phyloP scores from a whole-genome alignment of 1,140 invertebrate species.

The Choristoneura fumiferana region DNA sequence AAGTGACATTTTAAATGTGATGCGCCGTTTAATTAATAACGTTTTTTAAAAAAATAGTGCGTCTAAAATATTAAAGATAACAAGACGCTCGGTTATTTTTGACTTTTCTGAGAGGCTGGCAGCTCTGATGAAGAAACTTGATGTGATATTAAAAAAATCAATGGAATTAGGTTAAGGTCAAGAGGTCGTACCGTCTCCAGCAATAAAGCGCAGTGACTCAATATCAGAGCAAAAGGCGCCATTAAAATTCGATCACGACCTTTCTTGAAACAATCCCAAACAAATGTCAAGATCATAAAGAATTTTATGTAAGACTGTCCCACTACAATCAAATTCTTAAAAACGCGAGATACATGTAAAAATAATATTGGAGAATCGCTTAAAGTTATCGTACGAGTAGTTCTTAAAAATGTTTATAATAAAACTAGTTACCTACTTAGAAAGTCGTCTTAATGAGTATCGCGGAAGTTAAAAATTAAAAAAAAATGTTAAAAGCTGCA shows the following conservation, averaged over 20 bases:
- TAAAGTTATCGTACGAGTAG: too few species aligned
- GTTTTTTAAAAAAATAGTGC: too few species aligned
- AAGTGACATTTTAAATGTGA: not conserved
- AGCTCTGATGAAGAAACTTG: too few species aligned
- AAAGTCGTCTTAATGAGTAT: too few species aligned
- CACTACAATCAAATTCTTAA: constrained; percentile 24
- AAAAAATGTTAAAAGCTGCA: constrained; percentile 1
- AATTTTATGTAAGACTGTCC: constrained; percentile 29
- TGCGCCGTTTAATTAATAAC: too few species aligned
- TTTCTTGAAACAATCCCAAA: constrained; percentile 39
- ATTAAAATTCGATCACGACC: constrained; percentile 46
- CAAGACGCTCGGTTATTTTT: too few species aligned
- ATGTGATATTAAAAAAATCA: constrained; percentile 20
- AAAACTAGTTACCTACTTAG: too few species aligned
- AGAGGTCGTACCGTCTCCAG: constrained; percentile 2
- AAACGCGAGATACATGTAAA: constrained; percentile 7
- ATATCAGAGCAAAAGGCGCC: constrained; percentile 30
- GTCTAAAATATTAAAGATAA: too few species aligned
- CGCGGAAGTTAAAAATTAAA: too few species aligned
- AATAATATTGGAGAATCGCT: not conserved
- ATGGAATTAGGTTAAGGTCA: constrained; percentile 24
- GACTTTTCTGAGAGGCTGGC: too few species aligned
- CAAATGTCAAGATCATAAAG: constrained; percentile 53
- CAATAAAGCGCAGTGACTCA: constrained; percentile 31
- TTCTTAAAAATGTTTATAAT: too few species aligned